These are phyloP conservation scores for Chaunax sp. DNA, from an alignment of 2,797 vertebrate genomes.

Conservation along the genomic window DNA sequence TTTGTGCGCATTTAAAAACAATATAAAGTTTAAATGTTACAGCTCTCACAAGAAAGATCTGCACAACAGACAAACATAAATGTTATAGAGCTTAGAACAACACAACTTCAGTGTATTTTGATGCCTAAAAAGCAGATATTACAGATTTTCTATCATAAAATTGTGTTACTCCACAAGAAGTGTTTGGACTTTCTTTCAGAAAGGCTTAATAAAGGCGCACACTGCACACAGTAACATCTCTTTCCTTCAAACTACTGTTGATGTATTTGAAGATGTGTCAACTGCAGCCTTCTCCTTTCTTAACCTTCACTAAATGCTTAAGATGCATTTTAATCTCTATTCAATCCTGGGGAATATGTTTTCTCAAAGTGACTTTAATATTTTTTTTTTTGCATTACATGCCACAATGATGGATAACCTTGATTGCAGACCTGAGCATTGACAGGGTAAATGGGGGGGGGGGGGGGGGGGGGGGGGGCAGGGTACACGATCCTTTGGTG, in stretches of 20 bases:
- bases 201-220: too few species aligned
- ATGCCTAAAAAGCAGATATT: not conserved
- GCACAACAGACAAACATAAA: not conserved
- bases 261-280: conserved; percentile 16
- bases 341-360: conserved; percentile 69
- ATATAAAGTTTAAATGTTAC: conserved; percentile 33
- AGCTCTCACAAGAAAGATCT: conserved; percentile 4
- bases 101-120: too few species aligned
- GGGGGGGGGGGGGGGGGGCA: conserved; percentile 26
- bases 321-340: conserved; percentile 78
- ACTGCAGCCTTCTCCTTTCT: conserved; percentile 60
- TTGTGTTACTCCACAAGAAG: not conserved
- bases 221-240: too few species aligned
- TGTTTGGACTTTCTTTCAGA: too few species aligned
- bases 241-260: too few species aligned
- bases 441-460: conserved; percentile 61
- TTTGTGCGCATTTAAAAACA: conserved; percentile 42
- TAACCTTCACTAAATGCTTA: conserved; percentile 79
- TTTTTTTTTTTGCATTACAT: conserved; percentile 80
- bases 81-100: not conserved
- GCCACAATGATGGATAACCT: conserved; percentile 83
- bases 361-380: conserved; percentile 78
- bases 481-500: conserved; percentile 58
- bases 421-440: conserved; percentile 77
- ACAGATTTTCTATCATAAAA: not conserved